Evolutionary conservation across 1,140 invertebrate species (phyloP), one percentile per base, ranked within the genome.

Genomic region (Ptiloglossa arizonensis): DNA sequence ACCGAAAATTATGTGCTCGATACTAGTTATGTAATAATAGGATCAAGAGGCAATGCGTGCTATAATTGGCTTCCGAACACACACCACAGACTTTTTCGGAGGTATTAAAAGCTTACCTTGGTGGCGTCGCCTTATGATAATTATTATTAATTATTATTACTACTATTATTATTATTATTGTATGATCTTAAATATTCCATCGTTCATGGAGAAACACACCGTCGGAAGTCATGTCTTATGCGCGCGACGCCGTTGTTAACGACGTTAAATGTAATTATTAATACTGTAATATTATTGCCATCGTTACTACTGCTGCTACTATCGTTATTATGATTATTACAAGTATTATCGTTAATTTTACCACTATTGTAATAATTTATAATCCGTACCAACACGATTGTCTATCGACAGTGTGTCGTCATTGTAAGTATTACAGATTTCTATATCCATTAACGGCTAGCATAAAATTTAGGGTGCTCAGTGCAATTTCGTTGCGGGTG

Each of bases 201-300:
- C 73, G 64, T 27, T 84, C 66, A 68, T 62, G 52, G 48, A 60
- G n/a, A 64, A 64, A 64, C n/a, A 59, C 48, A 35, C 44, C 22
- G 22, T 82, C 71, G 79, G 83, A 85, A 86, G 83, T 82, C 80
- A 79, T 73, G 71, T 32, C 59, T 75, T 68, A n/a, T 82, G 75
- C 83, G 77, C 83, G 67, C 74, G 70, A 85, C 79, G 82, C 83
- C 84, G 68, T 86, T 87, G 85, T 87, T 85, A 82, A 83, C 86
- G 86, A 80, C 82, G 83, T 90, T 89, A 88, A 66, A 81, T 86
- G 86, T 89, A 81, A 76, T 76, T 57, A 90, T 90, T 89, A 88
- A 89, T 89, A 90, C 85, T 89, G 89, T 91, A 89, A 90, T 80
- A 88, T 79, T 90, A 88, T 84, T 87, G 89, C 83, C 86, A 88